These are phyloP conservation scores for Syngnathus floridae DNA, from an alignment of 2,113 vertebrate species.

Conservation along the genomic window DNA sequence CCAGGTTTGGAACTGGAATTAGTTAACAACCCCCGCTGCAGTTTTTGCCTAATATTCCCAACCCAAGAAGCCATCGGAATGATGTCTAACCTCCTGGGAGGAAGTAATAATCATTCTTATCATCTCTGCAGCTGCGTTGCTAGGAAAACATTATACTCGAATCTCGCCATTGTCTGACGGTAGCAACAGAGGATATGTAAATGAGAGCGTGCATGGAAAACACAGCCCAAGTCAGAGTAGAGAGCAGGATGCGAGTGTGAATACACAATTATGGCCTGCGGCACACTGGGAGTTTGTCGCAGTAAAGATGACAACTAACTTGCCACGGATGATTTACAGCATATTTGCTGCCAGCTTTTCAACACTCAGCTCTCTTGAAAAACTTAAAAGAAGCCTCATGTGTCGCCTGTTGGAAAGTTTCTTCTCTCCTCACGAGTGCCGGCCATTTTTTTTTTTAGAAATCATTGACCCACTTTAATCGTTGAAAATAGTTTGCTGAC, in stretches of 20 bases:
- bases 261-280: constrained; percentile 1
- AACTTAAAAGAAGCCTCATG: not conserved
- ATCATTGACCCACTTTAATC: no score
- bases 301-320: constrained; percentile 1
- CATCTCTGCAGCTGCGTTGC: constrained; percentile 4
- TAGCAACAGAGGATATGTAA: constrained; percentile 5
- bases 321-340: not conserved
- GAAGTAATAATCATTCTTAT: constrained; percentile 5
- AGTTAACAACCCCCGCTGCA: not conserved
- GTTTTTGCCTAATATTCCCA: not conserved
- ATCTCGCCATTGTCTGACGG: not conserved
- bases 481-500: no score
- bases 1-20: not conserved
- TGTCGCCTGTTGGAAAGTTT: not conserved
- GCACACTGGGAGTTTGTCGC: not conserved
- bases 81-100: not conserved
- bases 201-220: not conserved
- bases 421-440: not conserved
- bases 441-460: no score
- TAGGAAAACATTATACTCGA: constrained; percentile 4
- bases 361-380: no score
- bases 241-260: constrained; percentile 5
- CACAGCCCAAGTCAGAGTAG: not conserved
- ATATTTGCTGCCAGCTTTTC: not conserved
- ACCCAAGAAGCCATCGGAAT: constrained; percentile 1